phyloP scores from a whole-genome alignment of 2,888 invertebrate genomes.

The Branchellion lobata region DNA sequence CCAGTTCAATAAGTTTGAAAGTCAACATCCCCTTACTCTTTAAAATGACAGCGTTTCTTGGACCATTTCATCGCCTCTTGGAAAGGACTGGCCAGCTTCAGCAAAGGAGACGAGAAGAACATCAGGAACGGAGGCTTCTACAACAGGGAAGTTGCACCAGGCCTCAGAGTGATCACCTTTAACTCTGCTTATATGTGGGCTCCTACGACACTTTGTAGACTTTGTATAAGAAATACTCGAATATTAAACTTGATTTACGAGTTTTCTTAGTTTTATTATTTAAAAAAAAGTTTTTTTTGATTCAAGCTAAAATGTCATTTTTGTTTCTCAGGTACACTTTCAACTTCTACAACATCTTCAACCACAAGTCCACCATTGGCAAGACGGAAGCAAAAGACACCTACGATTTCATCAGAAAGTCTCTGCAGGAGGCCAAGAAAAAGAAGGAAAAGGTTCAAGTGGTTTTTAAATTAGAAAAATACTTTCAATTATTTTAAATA shows the following conservation, averaged over 20 bases:
- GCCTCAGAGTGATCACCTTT: constrained; percentile 48
- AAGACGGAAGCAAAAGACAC: constrained; percentile 5
- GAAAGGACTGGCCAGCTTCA: constrained; percentile 8
- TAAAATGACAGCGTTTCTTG: not conserved
- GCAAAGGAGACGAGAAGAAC: not conserved
- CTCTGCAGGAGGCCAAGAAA: constrained; percentile 25
- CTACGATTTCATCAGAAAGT: constrained; percentile 11
- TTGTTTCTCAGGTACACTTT: constrained; percentile 44
- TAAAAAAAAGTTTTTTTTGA: not conserved
- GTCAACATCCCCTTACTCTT: no score
- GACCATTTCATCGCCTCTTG: constrained; percentile 17
- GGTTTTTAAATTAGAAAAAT: no score
- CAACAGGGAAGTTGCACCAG: constrained; percentile 33
- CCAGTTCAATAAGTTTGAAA: no score
- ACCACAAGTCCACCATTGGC: constrained; percentile 10
- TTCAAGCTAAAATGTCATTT: not conserved
- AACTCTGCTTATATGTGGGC: constrained; percentile 49
- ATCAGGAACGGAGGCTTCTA: constrained; percentile 45
- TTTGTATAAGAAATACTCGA: not conserved
- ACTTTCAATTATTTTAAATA: no score
- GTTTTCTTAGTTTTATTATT: not conserved
- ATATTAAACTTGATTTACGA: not conserved
- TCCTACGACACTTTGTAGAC: not conserved
- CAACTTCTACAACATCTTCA: constrained; percentile 48
- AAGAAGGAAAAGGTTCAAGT: constrained; percentile 44